These are phyloP conservation scores for Barnardius zonarius DNA, from an alignment of 2,113 vertebrate species.

Conservation along the genomic window DNA sequence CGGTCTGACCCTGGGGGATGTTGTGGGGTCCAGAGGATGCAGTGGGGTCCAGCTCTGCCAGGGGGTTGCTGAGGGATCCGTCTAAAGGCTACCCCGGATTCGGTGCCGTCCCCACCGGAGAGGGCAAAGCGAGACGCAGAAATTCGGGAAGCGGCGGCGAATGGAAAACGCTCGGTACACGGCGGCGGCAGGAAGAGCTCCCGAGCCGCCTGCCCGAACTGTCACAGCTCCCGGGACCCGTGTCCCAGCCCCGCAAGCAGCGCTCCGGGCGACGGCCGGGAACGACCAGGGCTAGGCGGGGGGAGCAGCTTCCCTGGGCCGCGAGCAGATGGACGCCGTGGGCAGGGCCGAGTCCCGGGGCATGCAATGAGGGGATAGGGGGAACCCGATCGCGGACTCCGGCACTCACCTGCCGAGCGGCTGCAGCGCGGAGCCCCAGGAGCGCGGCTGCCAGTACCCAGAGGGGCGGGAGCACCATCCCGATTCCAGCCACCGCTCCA, in stretches of 20 bases:
- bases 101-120: not conserved
- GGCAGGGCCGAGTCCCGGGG: not conserved
- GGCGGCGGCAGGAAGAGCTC: not conserved
- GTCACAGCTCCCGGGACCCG: not conserved
- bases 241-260: not conserved
- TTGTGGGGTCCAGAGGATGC: not conserved
- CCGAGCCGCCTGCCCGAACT: not conserved
- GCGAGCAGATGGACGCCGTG: not conserved
- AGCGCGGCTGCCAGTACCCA: slow-evolving; percentile 79
- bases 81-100: not conserved
- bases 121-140: not conserved
- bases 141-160: not conserved
- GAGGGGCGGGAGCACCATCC: slow-evolving; percentile 87
- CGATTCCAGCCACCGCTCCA: slow-evolving; percentile 37
- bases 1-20: not conserved
- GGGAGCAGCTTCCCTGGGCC: not conserved
- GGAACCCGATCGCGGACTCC: too few relatives aligned
- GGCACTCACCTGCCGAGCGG: slow-evolving; percentile 81
- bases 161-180: not conserved
- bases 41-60: not conserved
- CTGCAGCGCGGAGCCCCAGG: slow-evolving; percentile 78
- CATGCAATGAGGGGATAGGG: not conserved
- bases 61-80: not conserved
- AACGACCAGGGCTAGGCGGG: not conserved
- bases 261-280: not conserved